phyloP scores from a whole-genome alignment of 2,113 vertebrate genomes.

The Mastomys coucha region DNA sequence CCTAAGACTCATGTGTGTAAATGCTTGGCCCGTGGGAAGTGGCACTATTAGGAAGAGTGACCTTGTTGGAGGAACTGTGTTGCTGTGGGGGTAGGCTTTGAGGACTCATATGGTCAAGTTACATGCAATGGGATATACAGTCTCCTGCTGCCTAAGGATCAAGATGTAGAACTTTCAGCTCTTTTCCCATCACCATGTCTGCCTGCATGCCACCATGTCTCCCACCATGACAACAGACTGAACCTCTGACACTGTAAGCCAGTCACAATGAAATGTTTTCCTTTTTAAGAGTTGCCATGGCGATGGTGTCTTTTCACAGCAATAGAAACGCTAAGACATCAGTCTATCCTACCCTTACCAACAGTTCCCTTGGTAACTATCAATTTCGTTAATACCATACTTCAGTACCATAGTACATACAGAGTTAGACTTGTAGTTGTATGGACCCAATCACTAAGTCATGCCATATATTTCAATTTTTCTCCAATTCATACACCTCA shows the following conservation, averaged over 20 bases:
- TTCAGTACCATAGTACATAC: neutral
- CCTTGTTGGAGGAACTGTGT: neutral
- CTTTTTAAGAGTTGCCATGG: neutral
- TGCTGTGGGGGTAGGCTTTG: neutral
- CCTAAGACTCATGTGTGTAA: neutral
- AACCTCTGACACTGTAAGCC: neutral
- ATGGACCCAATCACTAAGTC: neutral
- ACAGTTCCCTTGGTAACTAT: conserved; percentile 18
- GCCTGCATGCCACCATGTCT: neutral
- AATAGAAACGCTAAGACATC: neutral
- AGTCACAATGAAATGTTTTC: neutral
- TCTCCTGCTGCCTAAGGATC: neutral
- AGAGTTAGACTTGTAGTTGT: neutral
- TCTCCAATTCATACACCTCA: neutral
- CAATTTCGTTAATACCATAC: neutral
- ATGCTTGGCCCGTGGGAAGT: neutral
- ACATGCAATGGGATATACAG: neutral
- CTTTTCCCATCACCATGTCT: neutral
- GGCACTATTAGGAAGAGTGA: neutral
- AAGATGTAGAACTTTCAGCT: neutral
- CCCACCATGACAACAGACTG: neutral
- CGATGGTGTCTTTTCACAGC: neutral
- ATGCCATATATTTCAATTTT: neutral
- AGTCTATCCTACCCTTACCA: neutral
- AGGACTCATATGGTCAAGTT: neutral